A percentile compares a stretch with the other conserved stretches of the same genome.
phyloP scores from a whole-genome alignment of 2,888 invertebrate genomes.

The Julus scanicus region DNA sequence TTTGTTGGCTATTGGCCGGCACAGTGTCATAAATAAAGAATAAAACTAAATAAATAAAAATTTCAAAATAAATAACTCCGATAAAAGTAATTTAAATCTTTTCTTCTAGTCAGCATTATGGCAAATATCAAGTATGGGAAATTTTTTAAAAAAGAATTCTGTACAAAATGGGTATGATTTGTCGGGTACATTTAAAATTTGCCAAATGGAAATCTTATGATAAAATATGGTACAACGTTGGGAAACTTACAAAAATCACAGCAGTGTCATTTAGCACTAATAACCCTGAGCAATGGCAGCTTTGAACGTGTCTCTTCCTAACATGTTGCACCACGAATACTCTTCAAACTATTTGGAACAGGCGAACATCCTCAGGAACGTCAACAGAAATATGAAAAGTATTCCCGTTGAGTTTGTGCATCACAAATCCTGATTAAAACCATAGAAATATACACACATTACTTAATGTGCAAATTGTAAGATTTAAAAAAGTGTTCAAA shows the following conservation, averaged over 20 bases:
- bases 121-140: neutral
- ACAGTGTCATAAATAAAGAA: slow-evolving; percentile 12
- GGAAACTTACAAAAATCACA: slow-evolving; percentile 37
- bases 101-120: neutral
- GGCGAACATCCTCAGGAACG: neutral
- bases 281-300: slow-evolving; percentile 40
- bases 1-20: neutral
- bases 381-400: neutral
- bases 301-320: neutral
- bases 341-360: neutral
- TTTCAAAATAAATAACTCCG: slow-evolving; percentile 36
- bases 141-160: neutral
- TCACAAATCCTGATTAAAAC: neutral
- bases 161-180: neutral
- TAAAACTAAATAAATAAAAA: slow-evolving; percentile 30
- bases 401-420: neutral
- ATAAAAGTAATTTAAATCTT: slow-evolving; percentile 14
- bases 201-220: slow-evolving; percentile 1
- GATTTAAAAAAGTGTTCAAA: neutral
- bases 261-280: slow-evolving; percentile 23
- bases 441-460: neutral
- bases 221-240: neutral
- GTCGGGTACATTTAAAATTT: neutral
- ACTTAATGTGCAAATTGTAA: neutral
- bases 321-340: neutral